These are phyloP conservation scores for Scaptomyza reducta DNA, from an alignment of 2,888 invertebrate genomes.

Conservation along the genomic window DNA sequence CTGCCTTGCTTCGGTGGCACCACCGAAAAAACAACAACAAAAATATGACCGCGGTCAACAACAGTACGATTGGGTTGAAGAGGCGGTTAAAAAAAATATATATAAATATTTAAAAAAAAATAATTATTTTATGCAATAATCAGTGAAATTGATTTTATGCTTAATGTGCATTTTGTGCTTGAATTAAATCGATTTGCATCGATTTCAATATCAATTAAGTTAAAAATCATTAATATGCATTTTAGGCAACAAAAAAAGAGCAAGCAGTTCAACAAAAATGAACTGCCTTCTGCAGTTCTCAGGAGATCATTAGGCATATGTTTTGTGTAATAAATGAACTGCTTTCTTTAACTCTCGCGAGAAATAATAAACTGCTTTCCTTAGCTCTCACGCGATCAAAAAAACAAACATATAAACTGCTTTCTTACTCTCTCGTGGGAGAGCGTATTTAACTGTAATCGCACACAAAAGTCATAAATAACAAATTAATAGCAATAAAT, in stretches of 20 bases:
- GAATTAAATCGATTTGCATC: conserved; percentile 8
- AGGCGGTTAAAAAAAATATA: conserved; percentile 2
- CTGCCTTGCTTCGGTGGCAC: conserved; percentile 11
- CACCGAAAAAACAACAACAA: conserved; percentile 1
- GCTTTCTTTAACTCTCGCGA: too few relatives aligned
- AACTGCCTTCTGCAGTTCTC: too few relatives aligned
- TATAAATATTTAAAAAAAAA: conserved; percentile 29
- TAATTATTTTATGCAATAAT: conserved; percentile 23
- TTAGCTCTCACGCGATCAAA: too few relatives aligned
- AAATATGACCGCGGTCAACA: conserved; percentile 28
- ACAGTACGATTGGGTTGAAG: conserved; percentile 7
- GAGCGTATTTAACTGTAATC: too few relatives aligned
- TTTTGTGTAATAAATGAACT: too few relatives aligned
- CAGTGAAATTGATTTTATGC: conserved; percentile 50
- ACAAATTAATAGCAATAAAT: neutral
- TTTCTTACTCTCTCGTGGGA: neutral
- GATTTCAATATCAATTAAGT: neutral
- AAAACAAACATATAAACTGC: neutral
- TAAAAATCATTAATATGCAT: neutral
- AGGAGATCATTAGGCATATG: too few relatives aligned
- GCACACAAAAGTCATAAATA: neutral
- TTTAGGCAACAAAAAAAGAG: neutral
- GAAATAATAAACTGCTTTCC: too few relatives aligned
- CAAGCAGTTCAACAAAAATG: neutral
- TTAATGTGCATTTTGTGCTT: conserved; percentile 47